Evolutionary conservation across 2,113 vertebrate species (phyloP).

Genomic region (Bostrychus sinensis): DNA sequence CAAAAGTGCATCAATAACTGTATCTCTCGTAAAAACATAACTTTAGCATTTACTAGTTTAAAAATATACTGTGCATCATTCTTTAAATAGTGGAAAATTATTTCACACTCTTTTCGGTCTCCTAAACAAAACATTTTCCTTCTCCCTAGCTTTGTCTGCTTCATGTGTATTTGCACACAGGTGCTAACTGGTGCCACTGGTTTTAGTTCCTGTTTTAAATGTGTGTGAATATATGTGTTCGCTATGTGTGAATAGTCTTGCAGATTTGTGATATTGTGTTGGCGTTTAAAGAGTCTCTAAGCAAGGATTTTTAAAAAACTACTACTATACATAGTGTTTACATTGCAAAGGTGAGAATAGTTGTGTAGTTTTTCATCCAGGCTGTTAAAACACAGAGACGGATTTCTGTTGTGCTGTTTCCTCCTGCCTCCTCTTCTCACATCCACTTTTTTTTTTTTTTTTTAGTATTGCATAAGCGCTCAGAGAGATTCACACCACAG

Average conservation of each 20-base stretch:
- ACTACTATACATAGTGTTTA: not conserved
- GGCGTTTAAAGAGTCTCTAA: not conserved
- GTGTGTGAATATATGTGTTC: not conserved
- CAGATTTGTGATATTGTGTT: slow-evolving; percentile 1
- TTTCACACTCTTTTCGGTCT: too few relatives aligned
- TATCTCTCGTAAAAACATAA: too few relatives aligned
- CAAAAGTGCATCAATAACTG: too few relatives aligned
- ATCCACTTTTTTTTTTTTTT: slow-evolving; percentile 23
- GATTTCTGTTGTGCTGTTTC: slow-evolving; percentile 9
- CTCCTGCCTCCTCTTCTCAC: slow-evolving; percentile 35
- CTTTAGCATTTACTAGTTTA: too few relatives aligned
- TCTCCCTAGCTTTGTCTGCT: not conserved
- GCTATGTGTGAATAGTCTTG: slow-evolving; percentile 15
- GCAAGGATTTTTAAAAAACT: not conserved
- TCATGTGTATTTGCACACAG: not conserved
- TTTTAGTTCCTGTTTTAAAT: not conserved
- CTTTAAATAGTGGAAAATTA: too few relatives aligned
- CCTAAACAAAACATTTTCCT: not conserved
- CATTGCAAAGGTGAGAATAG: not conserved
- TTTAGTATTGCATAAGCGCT: slow-evolving; percentile 46
- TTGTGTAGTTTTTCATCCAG: not conserved
- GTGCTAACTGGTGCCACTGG: not conserved
- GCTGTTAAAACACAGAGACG: not conserved
- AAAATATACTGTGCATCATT: too few relatives aligned
- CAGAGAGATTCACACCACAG: slow-evolving; percentile 38